A percentile compares a stretch with the other conserved stretches of the same genome.
Evolutionary conservation across 1,140 invertebrate genomes (phyloP).

Genomic region (Eciton burchellii): DNA sequence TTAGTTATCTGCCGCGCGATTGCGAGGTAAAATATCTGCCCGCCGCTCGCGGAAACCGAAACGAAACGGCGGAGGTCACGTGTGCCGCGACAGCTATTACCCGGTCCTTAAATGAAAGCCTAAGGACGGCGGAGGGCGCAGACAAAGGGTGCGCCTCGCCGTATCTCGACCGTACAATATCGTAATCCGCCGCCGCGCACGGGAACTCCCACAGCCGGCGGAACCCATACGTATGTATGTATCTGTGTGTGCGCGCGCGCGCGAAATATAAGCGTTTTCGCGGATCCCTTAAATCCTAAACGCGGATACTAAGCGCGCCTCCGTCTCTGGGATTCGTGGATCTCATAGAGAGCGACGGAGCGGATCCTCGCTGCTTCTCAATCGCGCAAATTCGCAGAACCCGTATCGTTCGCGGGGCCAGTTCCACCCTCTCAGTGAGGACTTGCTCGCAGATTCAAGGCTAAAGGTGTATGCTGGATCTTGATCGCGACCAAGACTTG

Average conservation of each 20-base stretch:
- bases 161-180: conserved; percentile 71
- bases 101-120: conserved; percentile 50
- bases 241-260: background rate
- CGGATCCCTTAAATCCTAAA: background rate
- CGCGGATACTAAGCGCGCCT: conserved; percentile 5
- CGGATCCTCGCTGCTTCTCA: no score
- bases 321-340: background rate
- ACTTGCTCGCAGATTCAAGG: no score
- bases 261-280: conserved; percentile 37
- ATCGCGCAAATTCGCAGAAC: no score
- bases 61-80: conserved; percentile 16
- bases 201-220: conserved; percentile 57
- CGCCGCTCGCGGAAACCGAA: conserved; percentile 9
- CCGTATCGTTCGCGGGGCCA: no score
- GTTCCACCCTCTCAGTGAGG: no score
- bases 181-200: conserved; percentile 73
- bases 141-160: conserved; percentile 58
- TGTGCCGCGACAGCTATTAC: conserved; percentile 57
- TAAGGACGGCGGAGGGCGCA: conserved; percentile 38
- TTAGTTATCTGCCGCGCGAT: background rate
- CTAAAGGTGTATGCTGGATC: no score
- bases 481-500: no score
- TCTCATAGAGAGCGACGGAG: background rate
- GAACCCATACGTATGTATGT: conserved; percentile 53
- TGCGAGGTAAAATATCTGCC: conserved; percentile 3